These are phyloP conservation scores for Ectemnius lituratus DNA, from an alignment of 2,888 invertebrate genomes.

Conservation along the genomic window DNA sequence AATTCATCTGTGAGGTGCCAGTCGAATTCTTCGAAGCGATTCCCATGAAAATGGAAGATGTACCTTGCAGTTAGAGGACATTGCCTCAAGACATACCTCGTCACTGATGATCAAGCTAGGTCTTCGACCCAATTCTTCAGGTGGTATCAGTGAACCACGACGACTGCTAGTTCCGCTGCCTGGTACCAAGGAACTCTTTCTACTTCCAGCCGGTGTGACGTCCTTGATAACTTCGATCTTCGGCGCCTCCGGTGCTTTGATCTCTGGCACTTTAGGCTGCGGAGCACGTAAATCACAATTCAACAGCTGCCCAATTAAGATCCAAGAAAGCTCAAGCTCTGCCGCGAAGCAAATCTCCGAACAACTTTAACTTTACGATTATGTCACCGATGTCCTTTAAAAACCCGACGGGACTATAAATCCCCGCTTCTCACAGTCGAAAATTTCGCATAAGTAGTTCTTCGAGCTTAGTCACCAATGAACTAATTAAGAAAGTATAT, in stretches of 20 bases:
- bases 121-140: slow-evolving; percentile 91
- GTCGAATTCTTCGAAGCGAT: slow-evolving; percentile 30
- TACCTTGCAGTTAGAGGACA: slow-evolving; percentile 30
- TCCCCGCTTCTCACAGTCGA: too few relatives aligned
- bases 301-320: neutral
- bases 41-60: slow-evolving; percentile 34
- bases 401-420: too few relatives aligned
- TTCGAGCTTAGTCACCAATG: too few relatives aligned
- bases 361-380: too few relatives aligned
- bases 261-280: slow-evolving; percentile 78
- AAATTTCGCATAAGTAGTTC: too few relatives aligned
- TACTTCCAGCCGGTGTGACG: slow-evolving; percentile 84
- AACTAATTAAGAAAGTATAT: too few relatives aligned
- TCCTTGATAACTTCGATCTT: slow-evolving; percentile 93
- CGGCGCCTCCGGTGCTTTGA: slow-evolving; percentile 85
- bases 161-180: slow-evolving; percentile 83
- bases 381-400: too few relatives aligned
- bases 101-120: slow-evolving; percentile 95
- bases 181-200: slow-evolving; percentile 88
- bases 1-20: neutral
- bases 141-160: slow-evolving; percentile 93
- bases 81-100: slow-evolving; percentile 85
- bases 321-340: too few relatives aligned
- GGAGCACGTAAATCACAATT: slow-evolving; percentile 21
- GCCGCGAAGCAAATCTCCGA: too few relatives aligned